These are phyloP conservation scores for Ptilonorhynchus violaceus DNA, from an alignment of 2,113 vertebrate genomes.

Conservation along the genomic window DNA sequence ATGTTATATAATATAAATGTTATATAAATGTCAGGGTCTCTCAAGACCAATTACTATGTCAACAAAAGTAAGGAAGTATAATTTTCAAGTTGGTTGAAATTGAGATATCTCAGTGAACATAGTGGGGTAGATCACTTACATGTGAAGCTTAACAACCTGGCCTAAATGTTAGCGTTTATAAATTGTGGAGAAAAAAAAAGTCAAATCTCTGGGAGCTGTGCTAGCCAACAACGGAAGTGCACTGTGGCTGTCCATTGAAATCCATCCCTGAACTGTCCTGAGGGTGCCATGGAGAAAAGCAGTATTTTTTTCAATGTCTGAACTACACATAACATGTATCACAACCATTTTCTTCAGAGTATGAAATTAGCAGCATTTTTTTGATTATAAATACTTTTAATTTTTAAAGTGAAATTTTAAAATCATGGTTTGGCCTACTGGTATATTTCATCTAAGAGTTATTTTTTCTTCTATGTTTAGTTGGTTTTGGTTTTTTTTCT, in stretches of 20 bases:
- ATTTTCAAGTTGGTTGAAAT: slow-evolving; percentile 9
- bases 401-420: background rate
- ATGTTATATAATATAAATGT: too few species aligned
- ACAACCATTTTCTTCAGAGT: background rate
- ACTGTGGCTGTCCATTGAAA: background rate
- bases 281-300: background rate
- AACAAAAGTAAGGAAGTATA: background rate
- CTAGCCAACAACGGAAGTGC: rapidly evolving
- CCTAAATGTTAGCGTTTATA: background rate
- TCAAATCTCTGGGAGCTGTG: background rate
- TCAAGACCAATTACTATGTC: background rate
- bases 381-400: background rate
- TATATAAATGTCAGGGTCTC: too few species aligned
- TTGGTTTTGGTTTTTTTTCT: background rate
- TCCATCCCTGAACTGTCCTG: background rate
- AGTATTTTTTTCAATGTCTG: background rate
- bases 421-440: background rate
- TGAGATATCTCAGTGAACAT: background rate
- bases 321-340: rapidly evolving
- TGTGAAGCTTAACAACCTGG: background rate
- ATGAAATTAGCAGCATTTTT: background rate
- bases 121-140: background rate
- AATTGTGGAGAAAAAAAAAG: background rate
- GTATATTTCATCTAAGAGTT: background rate
- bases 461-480: background rate